Evolutionary conservation across 2,888 invertebrate species (phyloP).

Genomic region (Nymphalis c-album): DNA sequence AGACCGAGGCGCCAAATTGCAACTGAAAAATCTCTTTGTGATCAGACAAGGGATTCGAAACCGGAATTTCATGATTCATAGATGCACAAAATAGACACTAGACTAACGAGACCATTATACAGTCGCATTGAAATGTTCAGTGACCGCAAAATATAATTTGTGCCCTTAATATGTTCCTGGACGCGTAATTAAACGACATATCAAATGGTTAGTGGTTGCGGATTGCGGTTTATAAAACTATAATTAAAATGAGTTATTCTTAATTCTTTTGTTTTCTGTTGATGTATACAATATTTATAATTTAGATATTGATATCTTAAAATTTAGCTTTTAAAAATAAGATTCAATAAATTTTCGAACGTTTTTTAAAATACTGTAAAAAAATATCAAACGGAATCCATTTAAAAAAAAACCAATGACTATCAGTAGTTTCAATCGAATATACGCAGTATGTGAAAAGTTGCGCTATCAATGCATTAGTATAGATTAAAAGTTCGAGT

Average conservation of each 20-base stretch:
- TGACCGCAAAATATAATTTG: conserved; percentile 23
- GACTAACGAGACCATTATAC: background rate
- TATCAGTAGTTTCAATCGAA: conserved; percentile 17
- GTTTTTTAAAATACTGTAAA: too few species aligned
- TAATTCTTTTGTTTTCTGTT: background rate
- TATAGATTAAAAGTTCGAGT: conserved; percentile 26
- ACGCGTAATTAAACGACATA: conserved; percentile 35
- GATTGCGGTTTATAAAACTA: conserved; percentile 31
- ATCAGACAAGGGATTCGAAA: too few species aligned
- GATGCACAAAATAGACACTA: too few species aligned
- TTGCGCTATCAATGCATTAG: conserved; percentile 30
- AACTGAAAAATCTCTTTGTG: too few species aligned
- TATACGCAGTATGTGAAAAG: conserved; percentile 25
- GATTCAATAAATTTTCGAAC: too few species aligned
- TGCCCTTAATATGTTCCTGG: conserved; percentile 41
- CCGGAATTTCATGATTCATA: too few species aligned
- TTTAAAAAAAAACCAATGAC: conserved; percentile 1
- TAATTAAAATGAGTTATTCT: conserved; percentile 9
- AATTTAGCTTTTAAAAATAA: too few species aligned
- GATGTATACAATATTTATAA: background rate
- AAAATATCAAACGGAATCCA: too few species aligned
- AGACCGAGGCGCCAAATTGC: too few species aligned
- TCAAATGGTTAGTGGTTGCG: conserved; percentile 31
- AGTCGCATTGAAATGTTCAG: conserved; percentile 10
- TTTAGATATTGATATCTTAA: too few species aligned